These are phyloP conservation scores for Phoebastria nigripes DNA, from an alignment of 2,797 vertebrate genomes.

Conservation along the genomic window DNA sequence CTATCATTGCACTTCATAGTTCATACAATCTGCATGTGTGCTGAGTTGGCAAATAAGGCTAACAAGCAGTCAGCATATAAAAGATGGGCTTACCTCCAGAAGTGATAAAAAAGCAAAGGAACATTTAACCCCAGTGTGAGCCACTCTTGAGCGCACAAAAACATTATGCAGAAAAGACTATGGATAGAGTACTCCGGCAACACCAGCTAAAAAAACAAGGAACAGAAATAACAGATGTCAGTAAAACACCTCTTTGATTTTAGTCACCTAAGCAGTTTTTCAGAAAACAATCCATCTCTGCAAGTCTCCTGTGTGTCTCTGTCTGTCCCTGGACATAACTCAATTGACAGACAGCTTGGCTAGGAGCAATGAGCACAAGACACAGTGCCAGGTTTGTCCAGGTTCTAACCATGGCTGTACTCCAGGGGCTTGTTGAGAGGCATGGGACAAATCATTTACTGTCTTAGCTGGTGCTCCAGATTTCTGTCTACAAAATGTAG, in stretches of 20 bases:
- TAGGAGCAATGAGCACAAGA: neutral
- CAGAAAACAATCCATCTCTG: neutral
- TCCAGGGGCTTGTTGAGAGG: neutral
- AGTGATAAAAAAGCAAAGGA: slow-evolving; percentile 95
- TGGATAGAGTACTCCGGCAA: slow-evolving; percentile 97
- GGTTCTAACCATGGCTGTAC: neutral
- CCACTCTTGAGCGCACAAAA: slow-evolving; percentile 97
- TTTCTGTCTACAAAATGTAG: neutral
- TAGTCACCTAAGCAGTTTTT: neutral
- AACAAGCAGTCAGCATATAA: neutral
- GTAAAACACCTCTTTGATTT: neutral
- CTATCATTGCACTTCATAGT: neutral
- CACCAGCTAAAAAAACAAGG: slow-evolving; percentile 82
- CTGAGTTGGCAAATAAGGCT: neutral
- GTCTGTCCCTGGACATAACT: neutral
- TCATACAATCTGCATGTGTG: neutral
- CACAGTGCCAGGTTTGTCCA: neutral
- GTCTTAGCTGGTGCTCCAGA: neutral
- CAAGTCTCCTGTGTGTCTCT: neutral
- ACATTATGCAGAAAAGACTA: slow-evolving; percentile 97
- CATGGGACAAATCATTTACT: neutral
- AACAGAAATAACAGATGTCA: slow-evolving; percentile 27
- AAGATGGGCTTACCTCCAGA: slow-evolving; percentile 88
- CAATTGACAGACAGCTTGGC: neutral
- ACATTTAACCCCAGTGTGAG: slow-evolving; percentile 93